These are phyloP conservation scores for Drosophila dives DNA, from an alignment of 2,888 invertebrate genomes.

Conservation along the genomic window DNA sequence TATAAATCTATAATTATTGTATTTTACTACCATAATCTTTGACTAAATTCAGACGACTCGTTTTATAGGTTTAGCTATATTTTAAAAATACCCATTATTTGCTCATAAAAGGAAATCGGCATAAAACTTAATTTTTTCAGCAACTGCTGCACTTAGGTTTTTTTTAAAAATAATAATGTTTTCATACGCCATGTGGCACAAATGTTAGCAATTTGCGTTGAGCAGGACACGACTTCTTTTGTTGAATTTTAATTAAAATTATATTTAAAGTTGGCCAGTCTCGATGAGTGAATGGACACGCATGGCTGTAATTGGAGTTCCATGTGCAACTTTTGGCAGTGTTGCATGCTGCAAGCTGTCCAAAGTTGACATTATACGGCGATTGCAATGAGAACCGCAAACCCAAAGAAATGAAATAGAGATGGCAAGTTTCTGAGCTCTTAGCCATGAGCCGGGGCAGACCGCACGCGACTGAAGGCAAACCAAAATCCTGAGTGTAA, in stretches of 20 bases:
- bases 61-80: not conserved
- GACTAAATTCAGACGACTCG: not conserved
- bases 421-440: slow-evolving; percentile 11
- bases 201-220: slow-evolving; percentile 21
- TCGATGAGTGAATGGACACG: slow-evolving; percentile 46
- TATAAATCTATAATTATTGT: not conserved
- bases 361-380: slow-evolving; percentile 59
- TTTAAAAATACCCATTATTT: not conserved
- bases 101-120: not conserved
- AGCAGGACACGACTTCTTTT: slow-evolving; percentile 41
- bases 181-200: slow-evolving; percentile 60
- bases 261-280: slow-evolving; percentile 49
- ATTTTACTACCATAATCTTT: not conserved
- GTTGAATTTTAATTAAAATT: slow-evolving; percentile 63
- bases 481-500: slow-evolving; percentile 44
- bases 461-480: slow-evolving; percentile 63
- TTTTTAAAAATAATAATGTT: slow-evolving; percentile 4
- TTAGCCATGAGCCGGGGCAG: not conserved
- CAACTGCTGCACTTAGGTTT: slow-evolving; percentile 18
- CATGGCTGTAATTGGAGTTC: slow-evolving; percentile 66
- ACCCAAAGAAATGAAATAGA: slow-evolving; percentile 51
- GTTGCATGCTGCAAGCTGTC: slow-evolving; percentile 49
- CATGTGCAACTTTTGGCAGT: slow-evolving; percentile 29
- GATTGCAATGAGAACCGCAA: slow-evolving; percentile 32
- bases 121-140: slow-evolving; percentile 5